A percentile compares a stretch with the other conserved stretches of the same genome.
These are phyloP conservation scores for Anagrus nilaparvatae DNA, from an alignment of 1,140 invertebrate species.

Conservation along the genomic window DNA sequence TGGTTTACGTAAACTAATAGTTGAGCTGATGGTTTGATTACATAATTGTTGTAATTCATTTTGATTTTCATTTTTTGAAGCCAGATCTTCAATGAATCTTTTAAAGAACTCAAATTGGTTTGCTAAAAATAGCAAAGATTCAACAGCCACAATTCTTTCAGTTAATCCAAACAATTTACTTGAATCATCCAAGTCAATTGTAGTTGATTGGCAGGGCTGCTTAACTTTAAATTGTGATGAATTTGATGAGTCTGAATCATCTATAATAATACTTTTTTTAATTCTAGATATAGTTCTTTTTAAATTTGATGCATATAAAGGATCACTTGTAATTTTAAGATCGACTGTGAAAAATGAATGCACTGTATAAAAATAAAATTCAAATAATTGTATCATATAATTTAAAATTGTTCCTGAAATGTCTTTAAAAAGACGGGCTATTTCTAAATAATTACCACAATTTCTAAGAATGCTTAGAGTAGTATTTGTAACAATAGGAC, in stretches of 20 bases:
- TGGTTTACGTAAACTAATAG: slow-evolving; percentile 65
- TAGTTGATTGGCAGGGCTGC: slow-evolving; percentile 56
- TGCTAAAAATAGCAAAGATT: slow-evolving; percentile 83
- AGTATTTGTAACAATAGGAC: slow-evolving; percentile 78
- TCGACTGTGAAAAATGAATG: slow-evolving; percentile 81
- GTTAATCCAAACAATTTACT: slow-evolving; percentile 70
- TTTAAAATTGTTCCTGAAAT: slow-evolving; percentile 86
- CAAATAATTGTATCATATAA: slow-evolving; percentile 88
- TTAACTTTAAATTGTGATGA: slow-evolving; percentile 38
- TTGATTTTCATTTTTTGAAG: slow-evolving; percentile 38
- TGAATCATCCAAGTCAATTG: slow-evolving; percentile 59
- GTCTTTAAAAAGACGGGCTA: slow-evolving; percentile 81
- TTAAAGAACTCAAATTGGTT: slow-evolving; percentile 77
- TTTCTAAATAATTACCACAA: slow-evolving; percentile 88
- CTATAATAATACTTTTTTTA: slow-evolving; percentile 52
- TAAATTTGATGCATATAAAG: slow-evolving; percentile 55
- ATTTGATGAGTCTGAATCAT: slow-evolving; percentile 26
- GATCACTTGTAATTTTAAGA: slow-evolving; percentile 46
- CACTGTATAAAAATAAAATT: slow-evolving; percentile 88
- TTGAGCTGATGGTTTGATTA: slow-evolving; percentile 58
- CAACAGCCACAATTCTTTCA: slow-evolving; percentile 81
- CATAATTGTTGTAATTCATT: slow-evolving; percentile 59
- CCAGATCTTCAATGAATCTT: slow-evolving; percentile 48
- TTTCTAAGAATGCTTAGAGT: slow-evolving; percentile 84
- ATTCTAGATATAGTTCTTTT: slow-evolving; percentile 67